Evolutionary conservation across 53 echinoderm and acorn worm genomes (phyloP), one percentile per base, ranked within the genome.

Genomic region (Temnopleurus reevesii): DNA sequence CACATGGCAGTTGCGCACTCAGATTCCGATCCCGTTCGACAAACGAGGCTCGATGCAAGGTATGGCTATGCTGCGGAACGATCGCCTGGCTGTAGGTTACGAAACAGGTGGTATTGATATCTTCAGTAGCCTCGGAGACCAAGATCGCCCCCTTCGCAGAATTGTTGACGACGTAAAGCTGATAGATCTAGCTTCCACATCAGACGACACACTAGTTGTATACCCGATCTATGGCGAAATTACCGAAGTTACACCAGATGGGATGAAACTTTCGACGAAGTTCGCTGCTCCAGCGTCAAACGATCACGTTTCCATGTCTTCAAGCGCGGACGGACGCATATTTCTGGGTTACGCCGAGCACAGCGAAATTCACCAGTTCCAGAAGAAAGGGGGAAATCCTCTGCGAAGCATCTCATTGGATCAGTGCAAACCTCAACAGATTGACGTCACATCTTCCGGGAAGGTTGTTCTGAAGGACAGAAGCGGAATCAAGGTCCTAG

Each of bases 31-130:
- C 33, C 88, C 88, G 10, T 30, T 51, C 21, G 88, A 87, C 49
- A 87, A 87, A 28, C 31, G 88, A 12, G 88, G 71, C 2, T 29
- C 17, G 9, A 87, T 87, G 88, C 88, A 87, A 27, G 88, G 88
- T 21, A 87, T 87, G 88, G 64, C 64, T 29, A 33, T 51, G n/a
- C 53, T 87, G 1, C 86, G 24, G 45, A 30, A 51, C 51, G 49
- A 49, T 12, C 35, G 35, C 8, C 34, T 87, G 53, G 88, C 88
- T 0, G 88, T 87, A 12, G 88, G 66, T 7, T 87, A 87, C 24
- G 34, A 66, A 53, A 30, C 65, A 9, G 88, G 88, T 19, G 88
- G 88, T 28, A 47, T 87, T 33, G 88, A 87, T 28, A 51, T 87
- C 35, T 66, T 66, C 71, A 33, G 19, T 31, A 29, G n/a, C 1